Conservation (phyloP, 2,113 vertebrate genomes). For the Xenus cinereus region DNA sequence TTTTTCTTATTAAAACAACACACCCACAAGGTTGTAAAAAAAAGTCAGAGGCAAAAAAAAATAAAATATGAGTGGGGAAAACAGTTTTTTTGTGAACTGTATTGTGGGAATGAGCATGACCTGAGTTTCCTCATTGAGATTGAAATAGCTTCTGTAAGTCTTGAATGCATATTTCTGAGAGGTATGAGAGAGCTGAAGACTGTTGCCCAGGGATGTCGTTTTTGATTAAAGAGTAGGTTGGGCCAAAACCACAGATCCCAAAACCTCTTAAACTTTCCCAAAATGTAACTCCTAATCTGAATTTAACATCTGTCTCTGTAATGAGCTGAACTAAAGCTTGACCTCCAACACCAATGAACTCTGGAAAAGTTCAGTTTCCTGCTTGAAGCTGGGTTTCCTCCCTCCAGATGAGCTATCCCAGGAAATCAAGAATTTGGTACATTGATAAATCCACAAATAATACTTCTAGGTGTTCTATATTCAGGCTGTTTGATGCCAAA, state of each 20-base stretch:
- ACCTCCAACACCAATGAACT: neutral
- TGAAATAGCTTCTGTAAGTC: neutral
- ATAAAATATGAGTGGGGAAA: neutral
- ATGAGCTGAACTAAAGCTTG: neutral
- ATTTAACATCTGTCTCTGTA: constrained; percentile 28
- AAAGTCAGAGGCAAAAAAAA: neutral
- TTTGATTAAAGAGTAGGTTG: neutral
- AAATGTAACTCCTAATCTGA: constrained; percentile 1
- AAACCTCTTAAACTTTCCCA: constrained; percentile 10
- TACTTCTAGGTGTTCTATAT: neutral
- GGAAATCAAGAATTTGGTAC: neutral
- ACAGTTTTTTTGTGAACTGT: neutral
- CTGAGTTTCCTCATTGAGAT: neutral
- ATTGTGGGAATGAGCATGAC: neutral
- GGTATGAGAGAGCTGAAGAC: neutral
- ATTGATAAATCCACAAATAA: neutral
- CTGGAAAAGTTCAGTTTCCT: neutral
- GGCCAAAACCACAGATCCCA: constrained; percentile 37
- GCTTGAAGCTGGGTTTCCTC: neutral
- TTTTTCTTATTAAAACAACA: neutral
- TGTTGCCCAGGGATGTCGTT: neutral
- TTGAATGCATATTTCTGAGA: neutral
- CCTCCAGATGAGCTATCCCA: neutral
- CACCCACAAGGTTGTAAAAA: neutral
- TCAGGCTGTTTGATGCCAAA: neutral